Conservation (phyloP, 2,888 invertebrate genomes). For the Gymnosoma rotundatum region DNA sequence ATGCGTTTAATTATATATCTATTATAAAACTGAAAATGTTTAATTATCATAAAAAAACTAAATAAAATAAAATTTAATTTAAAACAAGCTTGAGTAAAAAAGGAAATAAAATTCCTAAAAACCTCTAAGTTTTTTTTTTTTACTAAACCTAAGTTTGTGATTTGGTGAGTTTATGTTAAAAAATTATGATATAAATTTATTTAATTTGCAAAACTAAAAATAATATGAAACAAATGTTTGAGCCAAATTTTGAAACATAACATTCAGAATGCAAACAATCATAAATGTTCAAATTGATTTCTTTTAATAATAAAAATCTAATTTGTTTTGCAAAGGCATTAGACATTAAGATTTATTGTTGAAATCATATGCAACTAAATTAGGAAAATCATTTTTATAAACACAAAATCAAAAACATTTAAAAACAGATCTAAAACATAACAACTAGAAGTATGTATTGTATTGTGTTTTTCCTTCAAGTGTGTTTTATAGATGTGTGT, state of each 20-base stretch:
- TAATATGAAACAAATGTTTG: no score
- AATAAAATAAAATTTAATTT: constrained; percentile 16
- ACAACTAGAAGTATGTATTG: constrained; percentile 42
- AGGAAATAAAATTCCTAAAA: constrained; percentile 9
- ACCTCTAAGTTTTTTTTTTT: background rate
- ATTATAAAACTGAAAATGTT: constrained; percentile 17
- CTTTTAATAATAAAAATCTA: constrained; percentile 30
- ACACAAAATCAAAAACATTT: constrained; percentile 23
- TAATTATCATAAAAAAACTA: constrained; percentile 11
- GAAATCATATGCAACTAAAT: constrained; percentile 60
- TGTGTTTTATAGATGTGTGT: constrained; percentile 10
- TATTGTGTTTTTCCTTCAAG: constrained; percentile 4
- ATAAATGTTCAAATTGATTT: constrained; percentile 37
- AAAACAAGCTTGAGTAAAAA: constrained; percentile 22
- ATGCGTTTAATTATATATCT: constrained; percentile 37
- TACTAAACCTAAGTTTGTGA: background rate
- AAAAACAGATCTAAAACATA: constrained; percentile 40
- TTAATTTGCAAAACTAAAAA: no score
- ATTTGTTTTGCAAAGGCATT: constrained; percentile 26
- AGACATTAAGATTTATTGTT: constrained; percentile 38
- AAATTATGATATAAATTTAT: background rate
- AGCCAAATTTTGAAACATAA: constrained; percentile 52
- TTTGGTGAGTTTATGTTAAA: constrained; percentile 19
- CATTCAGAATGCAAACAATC: constrained; percentile 55
- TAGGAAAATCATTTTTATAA: constrained; percentile 15